A percentile compares a stretch with the other conserved stretches of the same genome.
phyloP scores from a whole-genome alignment of 2,888 invertebrate species.

The Eristalinus aeneus region DNA sequence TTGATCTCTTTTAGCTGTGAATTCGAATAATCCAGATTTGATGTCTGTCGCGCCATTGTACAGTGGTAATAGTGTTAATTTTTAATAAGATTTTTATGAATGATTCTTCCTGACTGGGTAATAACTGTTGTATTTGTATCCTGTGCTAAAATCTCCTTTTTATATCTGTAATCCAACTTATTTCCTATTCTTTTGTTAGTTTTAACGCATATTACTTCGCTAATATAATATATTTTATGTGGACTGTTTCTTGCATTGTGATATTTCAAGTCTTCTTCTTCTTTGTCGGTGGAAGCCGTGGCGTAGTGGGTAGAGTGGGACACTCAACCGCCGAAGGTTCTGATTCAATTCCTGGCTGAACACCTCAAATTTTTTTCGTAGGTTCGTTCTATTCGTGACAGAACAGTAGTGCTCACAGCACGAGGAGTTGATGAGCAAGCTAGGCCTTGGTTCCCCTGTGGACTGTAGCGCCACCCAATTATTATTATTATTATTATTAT shows the following conservation, averaged over 20 bases:
- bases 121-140: slow-evolving; percentile 9
- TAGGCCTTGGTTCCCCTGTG: no score
- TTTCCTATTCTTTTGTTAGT: slow-evolving; percentile 8
- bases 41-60: slow-evolving; percentile 33
- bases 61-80: slow-evolving; percentile 13
- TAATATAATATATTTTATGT: slow-evolving; percentile 36
- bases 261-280: slow-evolving; percentile 41
- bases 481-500: no score
- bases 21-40: slow-evolving; percentile 52
- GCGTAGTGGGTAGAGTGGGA: no score
- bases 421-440: no score
- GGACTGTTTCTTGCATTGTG: slow-evolving; percentile 42
- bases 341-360: no score
- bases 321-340: no score
- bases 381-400: no score
- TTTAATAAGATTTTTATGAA: slow-evolving; percentile 14
- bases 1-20: slow-evolving; percentile 39
- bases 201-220: slow-evolving; percentile 30
- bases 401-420: no score
- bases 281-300: no score
- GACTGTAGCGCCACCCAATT: no score
- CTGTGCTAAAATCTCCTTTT: background rate
- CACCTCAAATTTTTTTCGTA: no score
- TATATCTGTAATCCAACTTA: slow-evolving; percentile 10
- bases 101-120: slow-evolving; percentile 1